A percentile compares a stretch with the other conserved stretches of the same genome.
phyloP scores from a whole-genome alignment of 92 coral and sea anemone species.

The Anthopleura xanthogrammica region DNA sequence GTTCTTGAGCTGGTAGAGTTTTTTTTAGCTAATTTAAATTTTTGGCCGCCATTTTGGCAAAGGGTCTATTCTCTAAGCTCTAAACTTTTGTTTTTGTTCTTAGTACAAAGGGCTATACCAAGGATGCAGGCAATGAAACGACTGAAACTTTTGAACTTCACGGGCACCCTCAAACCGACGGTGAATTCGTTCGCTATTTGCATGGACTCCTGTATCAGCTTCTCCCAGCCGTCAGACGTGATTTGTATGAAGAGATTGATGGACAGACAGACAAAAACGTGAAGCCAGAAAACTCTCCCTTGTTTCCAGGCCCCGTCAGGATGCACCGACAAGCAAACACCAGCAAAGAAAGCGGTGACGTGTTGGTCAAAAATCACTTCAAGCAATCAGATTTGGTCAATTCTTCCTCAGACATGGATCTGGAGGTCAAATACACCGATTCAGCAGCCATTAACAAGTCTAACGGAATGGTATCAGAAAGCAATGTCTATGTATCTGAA shows the following conservation, averaged over 20 bases:
- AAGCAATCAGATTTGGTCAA: conserved; percentile 27
- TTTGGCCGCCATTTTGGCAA: too few species aligned
- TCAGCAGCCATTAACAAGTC: conserved; percentile 28
- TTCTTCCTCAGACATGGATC: conserved; percentile 42
- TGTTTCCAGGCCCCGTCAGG: conserved; percentile 43
- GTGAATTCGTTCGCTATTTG: conserved; percentile 23
- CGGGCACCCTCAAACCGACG: conserved; percentile 13
- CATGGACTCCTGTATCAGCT: conserved; percentile 36
- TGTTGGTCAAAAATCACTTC: conserved; percentile 37
- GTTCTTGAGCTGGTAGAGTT: too few species aligned
- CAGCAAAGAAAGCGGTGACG: neutral
- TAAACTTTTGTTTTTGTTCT: too few species aligned
- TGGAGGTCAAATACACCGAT: conserved; percentile 35
- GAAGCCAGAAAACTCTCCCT: conserved; percentile 22
- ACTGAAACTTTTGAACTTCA: conserved; percentile 21
- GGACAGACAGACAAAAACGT: neutral
- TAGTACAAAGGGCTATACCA: neutral
- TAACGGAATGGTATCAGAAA: conserved; percentile 41
- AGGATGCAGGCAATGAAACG: neutral
- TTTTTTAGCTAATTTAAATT: too few species aligned
- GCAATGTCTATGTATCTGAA: conserved; percentile 18
- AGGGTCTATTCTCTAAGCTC: too few species aligned
- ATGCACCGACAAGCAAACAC: conserved; percentile 57
- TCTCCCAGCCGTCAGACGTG: conserved; percentile 31
- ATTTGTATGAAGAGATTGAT: conserved; percentile 45